These are phyloP conservation scores for Narcine bancroftii DNA, from an alignment of 2,113 vertebrate genomes.

Conservation along the genomic window DNA sequence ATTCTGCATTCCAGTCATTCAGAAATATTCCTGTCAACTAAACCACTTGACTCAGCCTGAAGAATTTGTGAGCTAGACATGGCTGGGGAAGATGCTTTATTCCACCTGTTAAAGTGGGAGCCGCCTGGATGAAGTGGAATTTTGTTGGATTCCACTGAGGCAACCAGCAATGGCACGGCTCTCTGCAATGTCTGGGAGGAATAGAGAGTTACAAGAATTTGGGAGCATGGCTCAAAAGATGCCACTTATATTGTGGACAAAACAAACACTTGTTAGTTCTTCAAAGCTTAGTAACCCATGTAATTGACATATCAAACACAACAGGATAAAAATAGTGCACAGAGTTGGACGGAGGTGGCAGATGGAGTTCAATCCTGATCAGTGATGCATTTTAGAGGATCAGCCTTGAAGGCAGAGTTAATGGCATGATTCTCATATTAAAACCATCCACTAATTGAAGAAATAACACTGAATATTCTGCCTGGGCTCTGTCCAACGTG, in stretches of 20 bases:
- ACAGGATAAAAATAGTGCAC: no score
- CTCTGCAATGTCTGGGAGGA: background rate
- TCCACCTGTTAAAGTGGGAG: background rate
- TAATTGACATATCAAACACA: no score
- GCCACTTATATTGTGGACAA: background rate
- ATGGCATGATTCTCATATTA: no score
- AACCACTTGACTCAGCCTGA: background rate
- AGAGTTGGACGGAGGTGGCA: no score
- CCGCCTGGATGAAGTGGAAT: background rate
- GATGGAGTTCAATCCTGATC: no score
- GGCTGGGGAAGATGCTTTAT: background rate
- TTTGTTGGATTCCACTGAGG: background rate
- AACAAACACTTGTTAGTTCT: no score
- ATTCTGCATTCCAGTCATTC: background rate
- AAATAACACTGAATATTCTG: no score
- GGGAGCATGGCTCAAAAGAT: background rate
- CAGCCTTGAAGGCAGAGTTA: no score
- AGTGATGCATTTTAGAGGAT: no score
- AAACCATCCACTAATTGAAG: no score
- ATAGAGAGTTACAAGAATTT: background rate
- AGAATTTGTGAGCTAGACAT: background rate
- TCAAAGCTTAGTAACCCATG: background rate
- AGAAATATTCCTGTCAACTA: background rate
- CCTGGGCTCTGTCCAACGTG: no score
- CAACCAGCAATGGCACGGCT: background rate